A percentile compares a stretch with the other conserved stretches of the same genome.
Conservation (phyloP, 2,113 vertebrate genomes). For the Mirounga angustirostris region DNA sequence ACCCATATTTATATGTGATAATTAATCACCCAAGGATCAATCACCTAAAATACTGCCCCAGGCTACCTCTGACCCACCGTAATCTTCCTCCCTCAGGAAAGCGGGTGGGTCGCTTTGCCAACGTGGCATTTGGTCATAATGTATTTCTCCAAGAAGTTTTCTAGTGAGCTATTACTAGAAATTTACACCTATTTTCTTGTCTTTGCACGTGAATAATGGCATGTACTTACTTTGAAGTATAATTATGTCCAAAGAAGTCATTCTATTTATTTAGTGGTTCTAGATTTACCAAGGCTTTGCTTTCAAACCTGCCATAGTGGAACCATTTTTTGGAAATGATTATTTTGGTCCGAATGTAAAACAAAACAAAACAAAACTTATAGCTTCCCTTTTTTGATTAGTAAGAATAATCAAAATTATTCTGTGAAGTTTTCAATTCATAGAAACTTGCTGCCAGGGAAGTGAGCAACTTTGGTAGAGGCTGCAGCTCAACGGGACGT, state of each 20-base stretch:
- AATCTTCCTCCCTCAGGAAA: constrained; percentile 59
- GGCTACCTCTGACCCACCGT: background rate
- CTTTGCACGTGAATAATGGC: constrained; percentile 62
- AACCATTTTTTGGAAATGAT: constrained; percentile 41
- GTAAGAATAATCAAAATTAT: constrained; percentile 44
- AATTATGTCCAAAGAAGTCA: constrained; percentile 63
- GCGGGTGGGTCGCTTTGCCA: constrained; percentile 57
- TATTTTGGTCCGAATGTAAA: constrained; percentile 55
- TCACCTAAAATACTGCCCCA: constrained; percentile 25
- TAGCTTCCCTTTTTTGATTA: constrained; percentile 44
- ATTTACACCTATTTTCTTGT: constrained; percentile 78
- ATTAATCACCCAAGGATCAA: constrained; percentile 47
- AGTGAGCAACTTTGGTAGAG: constrained; percentile 5
- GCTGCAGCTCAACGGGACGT: background rate
- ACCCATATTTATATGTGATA: constrained; percentile 50
- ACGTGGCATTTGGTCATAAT: constrained; percentile 66
- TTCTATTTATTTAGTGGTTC: constrained; percentile 65
- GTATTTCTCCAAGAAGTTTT: constrained; percentile 80
- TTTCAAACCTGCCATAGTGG: constrained; percentile 38
- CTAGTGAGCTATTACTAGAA: background rate
- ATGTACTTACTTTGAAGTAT: constrained; percentile 76
- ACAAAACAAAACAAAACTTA: background rate
- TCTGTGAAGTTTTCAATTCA: constrained; percentile 31
- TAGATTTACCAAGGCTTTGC: constrained; percentile 46
- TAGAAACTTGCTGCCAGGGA: constrained; percentile 22